Conservation (phyloP, 2,888 invertebrate genomes). For the Drosophila subquinaria region DNA sequence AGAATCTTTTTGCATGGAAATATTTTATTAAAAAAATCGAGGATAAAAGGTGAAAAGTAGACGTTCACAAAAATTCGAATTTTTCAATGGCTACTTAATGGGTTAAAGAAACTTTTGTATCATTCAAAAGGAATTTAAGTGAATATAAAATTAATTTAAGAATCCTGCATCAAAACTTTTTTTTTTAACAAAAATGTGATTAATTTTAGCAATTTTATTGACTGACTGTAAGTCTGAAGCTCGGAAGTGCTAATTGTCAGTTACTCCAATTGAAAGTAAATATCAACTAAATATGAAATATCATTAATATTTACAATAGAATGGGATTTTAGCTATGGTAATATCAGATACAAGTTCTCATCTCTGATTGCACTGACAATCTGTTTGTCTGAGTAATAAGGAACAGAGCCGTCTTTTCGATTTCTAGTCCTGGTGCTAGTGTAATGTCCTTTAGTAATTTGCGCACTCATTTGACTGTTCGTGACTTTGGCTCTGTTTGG, state of each 20-base stretch:
- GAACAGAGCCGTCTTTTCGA: background rate
- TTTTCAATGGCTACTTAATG: too few species aligned
- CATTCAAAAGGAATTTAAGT: too few species aligned
- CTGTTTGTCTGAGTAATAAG: background rate
- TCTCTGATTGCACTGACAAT: background rate
- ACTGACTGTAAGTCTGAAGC: background rate
- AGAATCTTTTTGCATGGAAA: too few species aligned
- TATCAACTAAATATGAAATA: background rate
- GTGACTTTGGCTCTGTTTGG: conserved; percentile 49
- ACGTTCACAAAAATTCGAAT: too few species aligned
- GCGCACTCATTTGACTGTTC: conserved; percentile 40
- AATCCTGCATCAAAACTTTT: too few species aligned
- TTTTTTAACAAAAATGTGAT: too few species aligned
- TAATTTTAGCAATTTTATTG: too few species aligned
- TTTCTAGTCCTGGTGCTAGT: background rate
- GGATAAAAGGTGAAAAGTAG: too few species aligned
- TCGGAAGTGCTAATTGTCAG: background rate
- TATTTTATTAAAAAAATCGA: too few species aligned
- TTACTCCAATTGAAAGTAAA: background rate
- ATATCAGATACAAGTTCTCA: background rate
- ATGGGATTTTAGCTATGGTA: background rate
- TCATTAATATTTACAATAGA: background rate
- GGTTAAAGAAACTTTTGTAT: too few species aligned
- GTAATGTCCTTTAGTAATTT: conserved; percentile 14
- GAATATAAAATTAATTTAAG: too few species aligned